Evolutionary conservation across 2,797 vertebrate species (phyloP), one percentile per base, ranked within the genome.

Genomic region (Clarias pachynema): DNA sequence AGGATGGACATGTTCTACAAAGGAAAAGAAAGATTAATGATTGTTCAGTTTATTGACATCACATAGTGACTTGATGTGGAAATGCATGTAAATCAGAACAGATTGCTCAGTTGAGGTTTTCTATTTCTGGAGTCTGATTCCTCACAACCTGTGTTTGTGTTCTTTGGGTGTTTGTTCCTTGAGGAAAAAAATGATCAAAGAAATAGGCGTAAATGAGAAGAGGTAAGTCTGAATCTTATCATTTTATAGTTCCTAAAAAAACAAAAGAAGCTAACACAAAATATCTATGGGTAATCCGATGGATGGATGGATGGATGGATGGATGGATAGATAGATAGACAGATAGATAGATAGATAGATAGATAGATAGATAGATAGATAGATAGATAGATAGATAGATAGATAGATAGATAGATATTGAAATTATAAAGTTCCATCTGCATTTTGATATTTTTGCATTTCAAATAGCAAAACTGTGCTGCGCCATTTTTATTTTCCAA

Each of bases 1-100:
- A 44, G 34, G 60, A 80, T 63, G 78, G 24, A 66, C 78, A 80
- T 80, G 62, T 40, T 80, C 78, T 80, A 5, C 49, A 65, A 18
- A 65, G 29, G 24, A 65, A 65, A 80, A 24, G 18, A 77, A 78
- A 14, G 0, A 22, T 78, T 2, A 31, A 49, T 49, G 44, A 49
- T 44, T 60, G 22, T 37, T 37, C 12, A 16, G 5, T n/a, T 79
- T n/a, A 79, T 62, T 79, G 62, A 15, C 6, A 63, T 16, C 22
- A 40, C 9, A 37, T n/a, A n/a, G n/a, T 63, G 31, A 63, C n/a
- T 18, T 2, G 7, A 77, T 77, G 29, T 75, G 49, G 3, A 49
- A 70, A 7, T 44, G 69, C 20, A 20, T 37, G 75, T 62, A 16
- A 79, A 79, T 62, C 16, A 4, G 29, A 62, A 79, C 14, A n/a